These are phyloP conservation scores for Cosmopolites sordidus DNA, from an alignment of 2,888 invertebrate species.

Conservation along the genomic window DNA sequence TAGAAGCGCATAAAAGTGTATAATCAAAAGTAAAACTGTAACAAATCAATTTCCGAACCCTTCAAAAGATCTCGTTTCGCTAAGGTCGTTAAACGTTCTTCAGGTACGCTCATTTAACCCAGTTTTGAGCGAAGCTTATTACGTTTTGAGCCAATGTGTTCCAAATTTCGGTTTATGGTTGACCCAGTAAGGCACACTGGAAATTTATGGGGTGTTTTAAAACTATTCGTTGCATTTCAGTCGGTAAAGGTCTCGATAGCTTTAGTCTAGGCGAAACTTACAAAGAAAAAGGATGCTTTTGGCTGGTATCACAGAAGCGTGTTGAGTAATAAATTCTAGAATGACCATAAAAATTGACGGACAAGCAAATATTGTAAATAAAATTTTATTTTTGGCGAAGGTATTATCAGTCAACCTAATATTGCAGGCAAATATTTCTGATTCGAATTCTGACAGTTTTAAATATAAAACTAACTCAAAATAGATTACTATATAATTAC, in stretches of 20 bases:
- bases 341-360: too few relatives aligned
- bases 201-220: conserved; percentile 5
- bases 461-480: too few relatives aligned
- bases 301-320: conserved; percentile 35
- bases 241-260: too few relatives aligned
- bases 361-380: too few relatives aligned
- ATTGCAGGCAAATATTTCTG: too few relatives aligned
- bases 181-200: conserved; percentile 36
- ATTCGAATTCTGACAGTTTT: too few relatives aligned
- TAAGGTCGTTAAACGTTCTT: conserved; percentile 20
- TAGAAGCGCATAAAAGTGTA: conserved; percentile 7
- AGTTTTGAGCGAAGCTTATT: conserved; percentile 36
- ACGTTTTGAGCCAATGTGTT: conserved; percentile 34
- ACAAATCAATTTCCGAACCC: conserved; percentile 28
- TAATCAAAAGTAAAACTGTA: conserved; percentile 32
- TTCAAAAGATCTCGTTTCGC: too few relatives aligned
- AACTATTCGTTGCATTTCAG: not conserved
- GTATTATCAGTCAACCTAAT: too few relatives aligned
- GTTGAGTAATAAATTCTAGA: conserved; percentile 34
- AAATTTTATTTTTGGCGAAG: too few relatives aligned
- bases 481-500: too few relatives aligned
- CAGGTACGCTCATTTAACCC: conserved; percentile 32
- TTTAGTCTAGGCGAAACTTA: too few relatives aligned
- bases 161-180: conserved; percentile 41
- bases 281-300: conserved; percentile 8